Percentiles rank a stretch among this genome's conserved stretches.
These are phyloP conservation scores for Leucoraja erinaceus DNA, from an alignment of 2,113 vertebrate genomes.

Conservation along the genomic window DNA sequence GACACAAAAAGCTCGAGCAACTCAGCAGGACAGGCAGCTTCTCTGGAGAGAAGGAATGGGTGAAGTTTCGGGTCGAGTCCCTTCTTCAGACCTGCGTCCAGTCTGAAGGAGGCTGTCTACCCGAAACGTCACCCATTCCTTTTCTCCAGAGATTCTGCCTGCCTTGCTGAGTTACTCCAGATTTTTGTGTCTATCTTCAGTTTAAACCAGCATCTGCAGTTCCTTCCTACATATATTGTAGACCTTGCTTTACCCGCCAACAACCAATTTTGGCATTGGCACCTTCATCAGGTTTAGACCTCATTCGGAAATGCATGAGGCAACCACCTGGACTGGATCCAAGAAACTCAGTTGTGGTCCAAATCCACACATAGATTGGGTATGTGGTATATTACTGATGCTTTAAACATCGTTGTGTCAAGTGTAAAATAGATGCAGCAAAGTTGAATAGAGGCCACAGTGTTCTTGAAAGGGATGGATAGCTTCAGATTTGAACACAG, in stretches of 20 bases:
- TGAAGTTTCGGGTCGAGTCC: too few species aligned
- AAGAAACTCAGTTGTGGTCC: neutral
- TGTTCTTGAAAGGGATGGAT: neutral
- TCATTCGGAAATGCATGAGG: neutral
- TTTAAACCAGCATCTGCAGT: too few species aligned
- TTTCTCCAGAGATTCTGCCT: too few species aligned
- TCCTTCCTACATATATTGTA: too few species aligned
- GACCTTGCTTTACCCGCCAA: neutral
- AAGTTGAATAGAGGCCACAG: neutral
- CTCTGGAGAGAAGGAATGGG: too few species aligned
- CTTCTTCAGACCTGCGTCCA: too few species aligned
- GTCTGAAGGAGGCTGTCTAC: too few species aligned
- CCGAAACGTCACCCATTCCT: too few species aligned
- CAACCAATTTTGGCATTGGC: neutral
- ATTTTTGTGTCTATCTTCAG: too few species aligned
- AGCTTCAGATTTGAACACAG: neutral
- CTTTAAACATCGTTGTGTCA: neutral
- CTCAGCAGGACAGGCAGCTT: too few species aligned
- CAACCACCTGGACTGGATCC: neutral
- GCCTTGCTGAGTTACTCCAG: too few species aligned
- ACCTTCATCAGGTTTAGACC: neutral
- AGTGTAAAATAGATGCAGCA: neutral
- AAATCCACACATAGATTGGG: neutral
- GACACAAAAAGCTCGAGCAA: too few species aligned
- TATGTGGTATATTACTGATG: neutral